Conservation (phyloP, 1,140 invertebrate species). For the Nixonia krombeini region DNA sequence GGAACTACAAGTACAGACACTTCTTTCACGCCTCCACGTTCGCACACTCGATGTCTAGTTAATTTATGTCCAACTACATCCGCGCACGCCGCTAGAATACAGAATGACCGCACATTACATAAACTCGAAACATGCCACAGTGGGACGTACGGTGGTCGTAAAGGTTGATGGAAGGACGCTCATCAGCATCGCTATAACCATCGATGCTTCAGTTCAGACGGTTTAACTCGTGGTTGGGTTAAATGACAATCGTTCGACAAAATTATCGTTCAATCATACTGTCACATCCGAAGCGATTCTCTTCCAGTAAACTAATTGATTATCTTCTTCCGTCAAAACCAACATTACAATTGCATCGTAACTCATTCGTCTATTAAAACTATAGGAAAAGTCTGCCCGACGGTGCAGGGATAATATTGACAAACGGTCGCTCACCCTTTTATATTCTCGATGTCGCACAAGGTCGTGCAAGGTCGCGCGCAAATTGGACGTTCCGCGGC, state of each 20-base stretch:
- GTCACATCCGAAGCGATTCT: neutral
- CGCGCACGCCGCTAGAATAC: constrained; percentile 43
- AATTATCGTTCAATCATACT: neutral
- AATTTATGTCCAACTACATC: constrained; percentile 54
- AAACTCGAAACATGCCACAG: constrained; percentile 53
- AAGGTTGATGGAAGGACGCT: constrained; percentile 50
- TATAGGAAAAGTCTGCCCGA: no score
- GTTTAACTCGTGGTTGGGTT: constrained; percentile 29
- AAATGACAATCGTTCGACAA: neutral
- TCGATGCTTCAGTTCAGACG: constrained; percentile 31
- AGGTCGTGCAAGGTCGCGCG: no score
- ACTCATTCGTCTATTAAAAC: no score
- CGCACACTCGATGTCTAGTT: constrained; percentile 28
- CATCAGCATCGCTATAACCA: constrained; percentile 51
- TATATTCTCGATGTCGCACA: no score
- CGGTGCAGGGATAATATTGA: no score
- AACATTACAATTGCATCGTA: neutral
- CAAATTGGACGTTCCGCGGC: no score
- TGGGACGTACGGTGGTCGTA: constrained; percentile 28
- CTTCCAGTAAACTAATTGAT: neutral
- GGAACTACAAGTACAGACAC: neutral
- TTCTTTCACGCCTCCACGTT: neutral
- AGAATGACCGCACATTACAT: constrained; percentile 53
- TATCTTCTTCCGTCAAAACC: neutral
- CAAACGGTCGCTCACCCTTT: no score